Percentiles rank a stretch among this genome's conserved stretches.
Evolutionary conservation across 2,797 vertebrate species (phyloP).

Genomic region (Characodon lateralis): DNA sequence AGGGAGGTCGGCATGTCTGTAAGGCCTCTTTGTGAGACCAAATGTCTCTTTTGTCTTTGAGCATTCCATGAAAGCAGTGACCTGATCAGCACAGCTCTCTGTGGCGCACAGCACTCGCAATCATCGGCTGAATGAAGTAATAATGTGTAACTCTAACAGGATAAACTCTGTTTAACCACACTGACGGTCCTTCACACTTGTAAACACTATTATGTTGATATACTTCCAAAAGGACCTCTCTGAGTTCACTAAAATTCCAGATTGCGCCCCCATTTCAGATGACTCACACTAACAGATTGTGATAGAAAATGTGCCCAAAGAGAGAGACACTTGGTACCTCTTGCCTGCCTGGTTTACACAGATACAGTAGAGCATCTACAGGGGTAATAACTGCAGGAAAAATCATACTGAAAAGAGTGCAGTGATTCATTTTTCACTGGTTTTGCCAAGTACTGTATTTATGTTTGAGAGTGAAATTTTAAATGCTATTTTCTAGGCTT

Average conservation of each 20-base stretch:
- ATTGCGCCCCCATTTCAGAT: not conserved
- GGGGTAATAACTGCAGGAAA: not conserved
- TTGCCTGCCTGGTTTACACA: not conserved
- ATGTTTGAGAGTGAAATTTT: not conserved
- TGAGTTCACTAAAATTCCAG: not conserved
- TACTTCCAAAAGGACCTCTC: no score
- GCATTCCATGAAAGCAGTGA: constrained; percentile 57
- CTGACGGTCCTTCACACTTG: not conserved
- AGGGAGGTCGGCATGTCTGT: not conserved
- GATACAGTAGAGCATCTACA: not conserved
- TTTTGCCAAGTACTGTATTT: not conserved
- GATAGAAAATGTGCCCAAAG: not conserved
- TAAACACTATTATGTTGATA: not conserved
- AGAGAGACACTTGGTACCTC: not conserved
- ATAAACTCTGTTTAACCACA: not conserved
- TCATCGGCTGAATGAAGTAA: constrained; percentile 7
- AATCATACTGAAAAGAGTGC: not conserved
- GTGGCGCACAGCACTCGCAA: constrained; percentile 6
- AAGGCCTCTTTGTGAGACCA: constrained; percentile 14
- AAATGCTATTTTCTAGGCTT: not conserved
- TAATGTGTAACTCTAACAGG: not conserved
- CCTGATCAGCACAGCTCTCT: constrained; percentile 34
- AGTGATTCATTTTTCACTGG: not conserved
- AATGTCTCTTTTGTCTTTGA: constrained; percentile 48
- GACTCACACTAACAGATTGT: not conserved